Conservation (phyloP, 2,888 invertebrate genomes). For the Amphipoea lucens region DNA sequence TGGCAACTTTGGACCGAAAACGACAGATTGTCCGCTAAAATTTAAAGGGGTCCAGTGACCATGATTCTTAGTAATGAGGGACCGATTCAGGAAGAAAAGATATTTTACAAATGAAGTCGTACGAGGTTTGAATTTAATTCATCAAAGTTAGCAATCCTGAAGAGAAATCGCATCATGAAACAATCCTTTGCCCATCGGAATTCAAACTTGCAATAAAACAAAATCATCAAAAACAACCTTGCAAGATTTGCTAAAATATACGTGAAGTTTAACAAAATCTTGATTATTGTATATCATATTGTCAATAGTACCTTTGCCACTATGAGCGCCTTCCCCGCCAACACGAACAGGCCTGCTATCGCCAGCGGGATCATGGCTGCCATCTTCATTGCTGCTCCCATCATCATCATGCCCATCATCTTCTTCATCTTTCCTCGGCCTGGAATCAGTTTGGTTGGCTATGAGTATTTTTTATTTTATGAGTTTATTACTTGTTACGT, state of each 20-base stretch:
- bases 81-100: neutral
- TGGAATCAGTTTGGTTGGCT: conserved; percentile 79
- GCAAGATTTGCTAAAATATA: neutral
- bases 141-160: neutral
- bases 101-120: neutral
- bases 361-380: conserved; percentile 95
- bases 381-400: conserved; percentile 96
- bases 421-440: conserved; percentile 96
- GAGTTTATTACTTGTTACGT: neutral
- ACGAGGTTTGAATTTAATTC: neutral
- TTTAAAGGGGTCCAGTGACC: too few species aligned
- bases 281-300: neutral
- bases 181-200: neutral
- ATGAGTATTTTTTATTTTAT: conserved; percentile 33
- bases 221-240: neutral
- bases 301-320: conserved; percentile 90
- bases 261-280: too few species aligned
- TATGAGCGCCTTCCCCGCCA: conserved; percentile 96
- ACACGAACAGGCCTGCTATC: conserved; percentile 94
- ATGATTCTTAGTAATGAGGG: neutral
- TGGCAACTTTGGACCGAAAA: neutral
- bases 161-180: too few species aligned
- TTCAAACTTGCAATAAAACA: neutral
- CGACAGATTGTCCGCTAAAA: neutral
- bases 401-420: conserved; percentile 98